These are phyloP conservation scores for Phalanger gymnotis DNA, from an alignment of 2,797 vertebrate genomes.

Conservation along the genomic window DNA sequence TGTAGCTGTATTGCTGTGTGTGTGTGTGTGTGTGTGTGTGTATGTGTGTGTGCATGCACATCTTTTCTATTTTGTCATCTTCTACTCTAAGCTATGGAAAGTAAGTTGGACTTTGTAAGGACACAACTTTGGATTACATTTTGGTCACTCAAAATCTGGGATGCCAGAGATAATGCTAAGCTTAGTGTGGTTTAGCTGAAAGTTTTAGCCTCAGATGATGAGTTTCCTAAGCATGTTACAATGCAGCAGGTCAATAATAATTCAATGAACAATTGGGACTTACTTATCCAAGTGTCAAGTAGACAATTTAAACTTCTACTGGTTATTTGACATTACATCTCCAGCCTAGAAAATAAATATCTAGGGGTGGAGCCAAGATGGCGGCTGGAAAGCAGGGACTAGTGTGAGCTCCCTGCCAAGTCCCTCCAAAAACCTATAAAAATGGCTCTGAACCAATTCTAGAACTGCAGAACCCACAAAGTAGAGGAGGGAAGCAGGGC, in stretches of 20 bases:
- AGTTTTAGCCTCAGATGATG: slow-evolving; percentile 47
- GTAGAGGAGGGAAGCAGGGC: too few species aligned
- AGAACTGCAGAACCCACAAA: too few species aligned
- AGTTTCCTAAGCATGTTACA: slow-evolving; percentile 49
- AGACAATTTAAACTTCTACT: slow-evolving; percentile 66
- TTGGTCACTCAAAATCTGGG: not conserved
- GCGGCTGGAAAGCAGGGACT: too few species aligned
- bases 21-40: not conserved
- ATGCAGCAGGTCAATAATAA: slow-evolving; percentile 66
- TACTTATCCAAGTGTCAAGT: slow-evolving; percentile 60
- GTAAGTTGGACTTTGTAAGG: not conserved
- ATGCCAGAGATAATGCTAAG: not conserved
- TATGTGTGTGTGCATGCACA: not conserved
- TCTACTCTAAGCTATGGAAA: not conserved
- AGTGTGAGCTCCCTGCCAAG: too few species aligned
- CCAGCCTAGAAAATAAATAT: slow-evolving; percentile 81
- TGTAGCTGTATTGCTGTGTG: not conserved
- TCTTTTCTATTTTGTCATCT: not conserved
- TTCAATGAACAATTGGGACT: slow-evolving; percentile 60
- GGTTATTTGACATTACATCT: slow-evolving; percentile 76
- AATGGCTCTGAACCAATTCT: too few species aligned
- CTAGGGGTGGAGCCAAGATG: too few species aligned
- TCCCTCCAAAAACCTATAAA: too few species aligned
- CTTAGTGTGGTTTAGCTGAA: slow-evolving; percentile 27
- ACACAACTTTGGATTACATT: not conserved